Conservation (phyloP, 2,113 vertebrate genomes). For the Pteruthius melanotis region DNA sequence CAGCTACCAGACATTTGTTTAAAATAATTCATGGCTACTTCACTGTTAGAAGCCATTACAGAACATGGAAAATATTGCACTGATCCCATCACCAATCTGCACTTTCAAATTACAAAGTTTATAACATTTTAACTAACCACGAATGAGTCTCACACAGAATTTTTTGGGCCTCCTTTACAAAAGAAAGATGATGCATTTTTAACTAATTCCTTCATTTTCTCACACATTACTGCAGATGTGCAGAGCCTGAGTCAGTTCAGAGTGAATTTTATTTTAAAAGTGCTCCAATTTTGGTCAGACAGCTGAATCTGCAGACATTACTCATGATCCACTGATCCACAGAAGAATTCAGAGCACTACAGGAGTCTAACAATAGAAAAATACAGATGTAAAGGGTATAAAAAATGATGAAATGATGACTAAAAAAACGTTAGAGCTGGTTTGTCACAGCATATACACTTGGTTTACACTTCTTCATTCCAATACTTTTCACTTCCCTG, state of each 20-base stretch:
- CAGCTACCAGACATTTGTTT: background rate
- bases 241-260: background rate
- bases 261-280: background rate
- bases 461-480: background rate
- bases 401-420: background rate
- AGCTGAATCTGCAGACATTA: background rate
- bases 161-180: background rate
- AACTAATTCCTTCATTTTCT: constrained; percentile 6
- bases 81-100: background rate
- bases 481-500: background rate
- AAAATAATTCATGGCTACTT: background rate
- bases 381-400: background rate
- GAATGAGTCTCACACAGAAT: background rate
- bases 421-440: background rate
- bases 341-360: background rate
- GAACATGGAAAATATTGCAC: background rate
- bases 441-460: background rate
- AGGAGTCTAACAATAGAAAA: background rate
- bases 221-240: background rate
- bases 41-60: background rate
- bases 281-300: background rate
- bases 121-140: background rate
- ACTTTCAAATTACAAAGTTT: background rate
- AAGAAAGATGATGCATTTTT: background rate
- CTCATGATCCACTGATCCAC: background rate